These are phyloP conservation scores for Microtus ochrogaster DNA, from an alignment of 2,113 vertebrate species.

Conservation along the genomic window DNA sequence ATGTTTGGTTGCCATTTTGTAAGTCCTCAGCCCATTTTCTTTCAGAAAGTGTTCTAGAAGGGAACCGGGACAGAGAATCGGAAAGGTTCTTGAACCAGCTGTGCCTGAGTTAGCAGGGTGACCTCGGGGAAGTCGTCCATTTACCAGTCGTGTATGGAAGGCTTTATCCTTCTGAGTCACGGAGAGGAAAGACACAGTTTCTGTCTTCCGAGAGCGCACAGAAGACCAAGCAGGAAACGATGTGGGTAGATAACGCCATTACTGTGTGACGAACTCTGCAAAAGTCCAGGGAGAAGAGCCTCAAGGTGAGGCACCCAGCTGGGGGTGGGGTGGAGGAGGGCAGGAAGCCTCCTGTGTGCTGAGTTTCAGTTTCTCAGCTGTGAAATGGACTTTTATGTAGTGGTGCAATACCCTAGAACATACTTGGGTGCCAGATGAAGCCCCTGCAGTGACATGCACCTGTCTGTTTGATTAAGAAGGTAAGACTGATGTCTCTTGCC, in stretches of 20 bases:
- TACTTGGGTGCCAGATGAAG: not conserved
- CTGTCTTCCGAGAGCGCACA: not conserved
- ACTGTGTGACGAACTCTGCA: not conserved
- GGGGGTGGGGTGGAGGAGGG: not conserved
- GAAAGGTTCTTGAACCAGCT: not conserved
- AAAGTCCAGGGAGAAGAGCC: not conserved
- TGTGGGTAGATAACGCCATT: not conserved
- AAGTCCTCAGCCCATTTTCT: not conserved
- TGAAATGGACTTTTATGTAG: not conserved
- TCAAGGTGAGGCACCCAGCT: not conserved
- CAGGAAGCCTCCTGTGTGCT: conserved; percentile 1
- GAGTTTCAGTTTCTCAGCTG: conserved; percentile 4
- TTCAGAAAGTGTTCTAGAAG: not conserved
- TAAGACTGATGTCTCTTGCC: not conserved
- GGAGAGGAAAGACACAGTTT: conserved; percentile 27
- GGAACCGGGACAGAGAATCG: not conserved
- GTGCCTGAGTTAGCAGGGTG: not conserved
- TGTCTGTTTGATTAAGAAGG: not conserved
- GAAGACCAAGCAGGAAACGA: conserved; percentile 8
- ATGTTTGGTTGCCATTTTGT: not conserved
- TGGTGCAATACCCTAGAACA: not conserved
- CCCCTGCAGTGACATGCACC: not conserved
- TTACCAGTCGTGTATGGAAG: not conserved
- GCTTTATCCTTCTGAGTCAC: conserved; percentile 7
- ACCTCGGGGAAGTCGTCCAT: conserved; percentile 16